Evolutionary conservation across 1,140 invertebrate species (phyloP).

Genomic region (Fopius arisanus): DNA sequence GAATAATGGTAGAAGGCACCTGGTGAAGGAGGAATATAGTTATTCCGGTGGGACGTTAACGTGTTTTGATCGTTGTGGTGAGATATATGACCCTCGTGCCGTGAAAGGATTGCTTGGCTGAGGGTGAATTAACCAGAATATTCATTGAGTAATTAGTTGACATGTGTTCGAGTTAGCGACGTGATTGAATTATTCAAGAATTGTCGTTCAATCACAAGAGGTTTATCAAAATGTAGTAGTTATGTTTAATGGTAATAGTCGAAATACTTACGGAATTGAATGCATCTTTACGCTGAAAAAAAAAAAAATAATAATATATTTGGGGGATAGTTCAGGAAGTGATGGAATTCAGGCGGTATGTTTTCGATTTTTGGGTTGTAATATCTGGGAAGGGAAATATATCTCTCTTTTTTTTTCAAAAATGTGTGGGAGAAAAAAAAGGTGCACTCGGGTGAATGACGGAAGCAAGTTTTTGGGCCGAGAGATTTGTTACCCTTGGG

Average conservation of each 20-base stretch:
- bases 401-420: neutral
- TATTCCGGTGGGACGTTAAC: neutral
- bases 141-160: neutral
- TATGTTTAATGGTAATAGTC: no score
- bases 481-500: neutral
- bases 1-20: neutral
- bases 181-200: neutral
- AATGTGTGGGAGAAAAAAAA: neutral
- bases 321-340: neutral
- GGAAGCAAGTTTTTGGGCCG: neutral
- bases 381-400: neutral
- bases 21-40: neutral
- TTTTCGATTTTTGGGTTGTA: neutral
- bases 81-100: neutral
- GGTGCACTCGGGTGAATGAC: neutral
- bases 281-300: neutral
- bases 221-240: no score
- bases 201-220: neutral
- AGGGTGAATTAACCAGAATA: neutral
- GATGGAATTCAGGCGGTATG: neutral
- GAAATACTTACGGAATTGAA: no score
- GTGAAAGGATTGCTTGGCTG: neutral
- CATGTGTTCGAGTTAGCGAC: neutral
- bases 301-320: neutral
- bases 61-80: neutral